phyloP scores from a whole-genome alignment of 64 coral and sea anemone species.

The Astreopora myriophthalma region DNA sequence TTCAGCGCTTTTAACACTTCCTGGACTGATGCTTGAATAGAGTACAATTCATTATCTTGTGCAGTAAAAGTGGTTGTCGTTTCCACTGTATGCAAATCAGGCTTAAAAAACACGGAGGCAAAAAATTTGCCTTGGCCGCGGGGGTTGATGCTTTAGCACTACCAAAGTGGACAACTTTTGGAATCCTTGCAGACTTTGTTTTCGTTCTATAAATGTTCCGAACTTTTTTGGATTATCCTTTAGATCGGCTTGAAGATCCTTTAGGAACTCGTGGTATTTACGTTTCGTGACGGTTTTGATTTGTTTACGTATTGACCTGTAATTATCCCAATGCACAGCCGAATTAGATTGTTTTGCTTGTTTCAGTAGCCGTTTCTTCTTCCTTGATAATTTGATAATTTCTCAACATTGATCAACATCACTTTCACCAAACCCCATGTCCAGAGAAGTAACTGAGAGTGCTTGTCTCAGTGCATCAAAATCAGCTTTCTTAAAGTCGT shows the following conservation, averaged over 20 bases:
- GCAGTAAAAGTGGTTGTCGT: too few species aligned
- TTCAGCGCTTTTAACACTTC: too few species aligned
- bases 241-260: not conserved
- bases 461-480: constrained; percentile 27
- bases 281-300: not conserved
- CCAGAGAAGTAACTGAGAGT: constrained; percentile 31
- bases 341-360: too few species aligned
- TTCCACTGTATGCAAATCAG: too few species aligned
- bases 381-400: not conserved
- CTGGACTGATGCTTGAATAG: too few species aligned
- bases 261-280: not conserved
- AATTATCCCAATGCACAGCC: too few species aligned
- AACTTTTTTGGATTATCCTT: not conserved
- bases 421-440: constrained; percentile 6
- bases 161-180: not conserved
- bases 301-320: not conserved
- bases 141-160: not conserved
- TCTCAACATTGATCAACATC: constrained; percentile 44
- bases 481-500: constrained; percentile 58
- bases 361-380: too few species aligned
- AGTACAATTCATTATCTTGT: too few species aligned
- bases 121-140: too few species aligned
- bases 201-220: too few species aligned
- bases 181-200: not conserved
- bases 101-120: too few species aligned